A percentile compares a stretch with the other conserved stretches of the same genome.
Evolutionary conservation across 30 jellyfish, hydroid and myxozoan genomes (phyloP).

Genomic region (Pelagia noctiluca): DNA sequence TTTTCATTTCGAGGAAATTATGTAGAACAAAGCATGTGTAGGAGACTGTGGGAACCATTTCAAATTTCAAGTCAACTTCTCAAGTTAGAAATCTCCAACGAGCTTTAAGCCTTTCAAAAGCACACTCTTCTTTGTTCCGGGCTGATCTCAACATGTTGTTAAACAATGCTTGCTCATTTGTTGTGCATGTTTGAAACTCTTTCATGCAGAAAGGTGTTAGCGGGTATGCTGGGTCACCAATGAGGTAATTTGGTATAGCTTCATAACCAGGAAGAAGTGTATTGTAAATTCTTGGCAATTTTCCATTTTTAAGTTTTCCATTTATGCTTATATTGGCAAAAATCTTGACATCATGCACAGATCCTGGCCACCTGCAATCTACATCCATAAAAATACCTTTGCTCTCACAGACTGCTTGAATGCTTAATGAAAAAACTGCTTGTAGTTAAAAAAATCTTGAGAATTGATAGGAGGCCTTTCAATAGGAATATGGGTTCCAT

Average conservation of each 20-base stretch:
- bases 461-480: conserved; percentile 9
- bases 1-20: conserved; percentile 32
- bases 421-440: conserved; percentile 27
- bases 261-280: conserved; percentile 48
- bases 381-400: conserved; percentile 45
- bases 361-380: conserved; percentile 48
- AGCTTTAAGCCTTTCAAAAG: conserved; percentile 70
- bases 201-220: conserved; percentile 50
- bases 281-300: conserved; percentile 25
- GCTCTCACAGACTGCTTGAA: conserved; percentile 49
- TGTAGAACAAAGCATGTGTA: conserved; percentile 51
- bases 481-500: conserved; percentile 47
- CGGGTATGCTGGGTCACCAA: conserved; percentile 64
- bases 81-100: conserved; percentile 37
- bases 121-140: conserved; percentile 61
- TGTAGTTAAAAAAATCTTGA: conserved; percentile 51
- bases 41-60: conserved; percentile 29
- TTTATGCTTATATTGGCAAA: conserved; percentile 23
- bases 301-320: not conserved
- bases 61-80: conserved; percentile 24
- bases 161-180: conserved; percentile 51
- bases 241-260: conserved; percentile 22
- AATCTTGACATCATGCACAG: conserved; percentile 55
- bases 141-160: conserved; percentile 37
- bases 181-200: not conserved